Conservation (phyloP, 2,113 vertebrate genomes). For the Syngnathoides biaculeatus region DNA sequence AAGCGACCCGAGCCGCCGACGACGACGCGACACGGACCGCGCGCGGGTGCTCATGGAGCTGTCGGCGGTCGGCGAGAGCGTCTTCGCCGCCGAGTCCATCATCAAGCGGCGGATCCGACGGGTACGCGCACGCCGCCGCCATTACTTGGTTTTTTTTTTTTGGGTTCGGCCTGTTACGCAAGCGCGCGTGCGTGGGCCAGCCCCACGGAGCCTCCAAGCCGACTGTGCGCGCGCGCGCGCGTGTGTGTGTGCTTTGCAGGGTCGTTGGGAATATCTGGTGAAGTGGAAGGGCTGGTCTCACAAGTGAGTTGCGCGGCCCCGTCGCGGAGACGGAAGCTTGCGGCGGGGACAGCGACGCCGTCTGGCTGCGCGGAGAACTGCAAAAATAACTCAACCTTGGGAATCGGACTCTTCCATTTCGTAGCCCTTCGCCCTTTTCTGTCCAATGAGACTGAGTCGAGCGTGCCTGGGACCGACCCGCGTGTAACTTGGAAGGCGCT, state of each 20-base stretch:
- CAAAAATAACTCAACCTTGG: conserved; percentile 35
- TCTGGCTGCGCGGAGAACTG: conserved; percentile 54
- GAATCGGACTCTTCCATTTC: too few relatives aligned
- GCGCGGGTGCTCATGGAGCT: conserved; percentile 82
- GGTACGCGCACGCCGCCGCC: conserved; percentile 65
- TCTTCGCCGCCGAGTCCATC: conserved; percentile 93
- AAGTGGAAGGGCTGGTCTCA: conserved; percentile 99
- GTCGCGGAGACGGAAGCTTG: not conserved
- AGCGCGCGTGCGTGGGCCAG: conserved; percentile 36
- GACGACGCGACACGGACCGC: too few relatives aligned
- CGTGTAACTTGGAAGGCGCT: too few relatives aligned
- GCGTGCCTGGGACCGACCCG: too few relatives aligned
- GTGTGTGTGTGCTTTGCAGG: conserved; percentile 73
- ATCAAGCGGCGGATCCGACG: conserved; percentile 89
- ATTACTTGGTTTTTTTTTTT: too few relatives aligned
- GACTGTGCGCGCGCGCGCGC: not conserved
- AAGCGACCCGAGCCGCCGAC: conserved; percentile 66
- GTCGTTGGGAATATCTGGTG: conserved; percentile 96
- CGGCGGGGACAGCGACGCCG: conserved; percentile 61
- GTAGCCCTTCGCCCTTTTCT: too few relatives aligned
- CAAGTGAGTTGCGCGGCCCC: conserved; percentile 81
- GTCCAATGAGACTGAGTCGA: too few relatives aligned
- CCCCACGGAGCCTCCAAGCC: conserved; percentile 16
- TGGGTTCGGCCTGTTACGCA: conserved; percentile 47
- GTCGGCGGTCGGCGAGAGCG: conserved; percentile 90